Base-by-base conservation (phyloP, 1,140 invertebrate species). In the Phymastichus coffea region DNA sequence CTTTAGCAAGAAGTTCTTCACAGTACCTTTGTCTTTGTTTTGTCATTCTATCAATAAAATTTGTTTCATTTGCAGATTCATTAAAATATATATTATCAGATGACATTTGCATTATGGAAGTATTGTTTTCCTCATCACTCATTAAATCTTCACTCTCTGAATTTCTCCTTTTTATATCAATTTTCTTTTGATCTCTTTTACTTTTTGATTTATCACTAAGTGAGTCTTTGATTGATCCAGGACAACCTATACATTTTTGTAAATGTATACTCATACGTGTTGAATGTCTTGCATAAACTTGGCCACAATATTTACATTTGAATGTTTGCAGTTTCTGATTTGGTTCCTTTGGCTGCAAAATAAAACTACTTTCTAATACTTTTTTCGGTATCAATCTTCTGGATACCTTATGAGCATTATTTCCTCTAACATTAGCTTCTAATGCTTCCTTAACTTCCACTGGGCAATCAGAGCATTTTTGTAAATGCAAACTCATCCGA, bases 291-390 rank as follows among this genome's bases (percentile, higher is more conserved):
- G 56, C 62, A 51, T 59, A 63, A n/a, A 55, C 33, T 41, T 59
- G 62, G 1, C 55, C 57, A 56, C 62, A 63, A 48, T 59, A 63
- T 60, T 56, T 63, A 49, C 62, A 63, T 38, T 63, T 63, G 19
- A 59, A 59, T 23, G 56, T 59, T 23, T 63, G 62, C 4, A 63
- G 49, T 26, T 63, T 63, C 46, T 63, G 56, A 51, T 63, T 58
- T 6, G 62, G 56, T 44, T 62, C 60, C 14, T 56, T 56, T 46
- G 60, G 60, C 7, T 62, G 53, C 14, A 62, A 38, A 33, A 62
- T 57, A 26, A 62, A 62, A 52, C 60, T 57, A 14, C 19, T 57
- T 30, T 62, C 60, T 14, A 62, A 26, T 40, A 62, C 43, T 47
- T 62, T 52, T 52, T 62, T 62, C 12, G 61, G 59, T 20, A 61